phyloP scores from a whole-genome alignment of 2,888 invertebrate genomes.

The Colostygia pectinataria region DNA sequence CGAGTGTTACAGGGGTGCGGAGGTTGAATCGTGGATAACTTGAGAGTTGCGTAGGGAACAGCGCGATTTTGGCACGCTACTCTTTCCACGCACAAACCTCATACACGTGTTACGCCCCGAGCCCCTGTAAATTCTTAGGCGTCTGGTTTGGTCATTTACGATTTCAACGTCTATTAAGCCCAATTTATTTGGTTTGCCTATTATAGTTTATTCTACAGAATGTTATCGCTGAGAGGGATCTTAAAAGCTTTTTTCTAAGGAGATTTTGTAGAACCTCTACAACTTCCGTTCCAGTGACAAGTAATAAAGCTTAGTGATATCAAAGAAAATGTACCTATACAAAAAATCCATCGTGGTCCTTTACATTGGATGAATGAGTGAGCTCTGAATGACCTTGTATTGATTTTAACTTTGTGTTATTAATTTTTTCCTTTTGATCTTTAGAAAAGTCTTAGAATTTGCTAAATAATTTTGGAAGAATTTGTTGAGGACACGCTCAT shows the following conservation, averaged over 20 bases:
- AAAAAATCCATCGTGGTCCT: slow-evolving; percentile 30
- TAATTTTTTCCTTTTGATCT: slow-evolving; percentile 6
- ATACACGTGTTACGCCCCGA: too few species aligned
- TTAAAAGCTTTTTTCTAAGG: slow-evolving; percentile 26
- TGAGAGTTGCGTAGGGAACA: too few species aligned
- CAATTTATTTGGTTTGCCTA: too few species aligned
- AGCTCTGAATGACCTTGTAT: slow-evolving; percentile 3
- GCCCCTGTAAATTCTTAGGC: too few species aligned
- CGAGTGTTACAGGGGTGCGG: too few species aligned
- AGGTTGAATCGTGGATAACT: too few species aligned
- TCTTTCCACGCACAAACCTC: too few species aligned
- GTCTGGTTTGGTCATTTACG: too few species aligned
- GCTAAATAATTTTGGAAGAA: background rate
- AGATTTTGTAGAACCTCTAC: slow-evolving; percentile 8
- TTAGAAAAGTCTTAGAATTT: background rate
- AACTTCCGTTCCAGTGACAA: slow-evolving; percentile 28
- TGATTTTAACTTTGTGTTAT: slow-evolving; percentile 8
- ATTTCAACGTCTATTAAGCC: too few species aligned
- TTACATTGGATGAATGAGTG: slow-evolving; percentile 21
- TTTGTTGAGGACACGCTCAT: background rate
- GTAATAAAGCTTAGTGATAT: slow-evolving; percentile 33
- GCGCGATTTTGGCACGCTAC: too few species aligned
- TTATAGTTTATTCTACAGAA: background rate
- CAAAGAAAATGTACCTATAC: slow-evolving; percentile 28
- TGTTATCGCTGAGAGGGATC: slow-evolving; percentile 22